Evolutionary conservation across 1,140 invertebrate genomes (phyloP).

Genomic region (Drosophila sucinea): DNA sequence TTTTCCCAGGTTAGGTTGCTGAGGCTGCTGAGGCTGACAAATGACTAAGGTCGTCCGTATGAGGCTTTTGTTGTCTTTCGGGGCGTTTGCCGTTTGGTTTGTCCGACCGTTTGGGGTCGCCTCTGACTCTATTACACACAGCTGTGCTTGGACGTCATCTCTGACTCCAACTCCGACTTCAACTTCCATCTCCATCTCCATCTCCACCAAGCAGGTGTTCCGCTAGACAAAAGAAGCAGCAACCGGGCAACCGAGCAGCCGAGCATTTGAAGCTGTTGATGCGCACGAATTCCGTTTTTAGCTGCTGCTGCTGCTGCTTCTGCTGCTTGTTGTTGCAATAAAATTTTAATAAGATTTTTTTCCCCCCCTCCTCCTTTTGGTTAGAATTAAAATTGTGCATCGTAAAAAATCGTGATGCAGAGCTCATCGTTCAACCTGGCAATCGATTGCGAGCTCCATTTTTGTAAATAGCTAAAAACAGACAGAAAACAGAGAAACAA

Average conservation of each 20-base stretch:
- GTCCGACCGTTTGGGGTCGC: conserved; percentile 57
- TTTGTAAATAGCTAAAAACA: conserved; percentile 46
- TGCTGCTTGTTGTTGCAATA: conserved; percentile 72
- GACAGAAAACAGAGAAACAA: conserved; percentile 3
- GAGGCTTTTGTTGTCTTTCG: conserved; percentile 59
- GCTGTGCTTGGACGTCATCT: conserved; percentile 19
- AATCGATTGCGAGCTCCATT: conserved; percentile 73
- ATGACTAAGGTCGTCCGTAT: conserved; percentile 74
- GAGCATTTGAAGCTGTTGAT: conserved; percentile 74
- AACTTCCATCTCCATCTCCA: conserved; percentile 15
- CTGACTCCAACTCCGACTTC: conserved; percentile 32
- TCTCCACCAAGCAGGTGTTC: conserved; percentile 70
- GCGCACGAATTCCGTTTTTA: conserved; percentile 80
- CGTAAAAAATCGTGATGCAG: conserved; percentile 50
- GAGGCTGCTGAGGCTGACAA: conserved; percentile 62
- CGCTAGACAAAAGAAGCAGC: conserved; percentile 74
- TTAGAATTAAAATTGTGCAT: conserved; percentile 46
- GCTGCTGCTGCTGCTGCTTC: conserved; percentile 47
- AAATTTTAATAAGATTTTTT: conserved; percentile 79
- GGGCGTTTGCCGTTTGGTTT: conserved; percentile 67
- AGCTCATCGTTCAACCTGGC: conserved; percentile 44
- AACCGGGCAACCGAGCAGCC: background rate
- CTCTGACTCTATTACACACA: conserved; percentile 16
- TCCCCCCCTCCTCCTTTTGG: conserved; percentile 18
- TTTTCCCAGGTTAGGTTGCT: conserved; percentile 39